Conservation (phyloP, 1,140 invertebrate genomes). For the Bombus superbus region DNA sequence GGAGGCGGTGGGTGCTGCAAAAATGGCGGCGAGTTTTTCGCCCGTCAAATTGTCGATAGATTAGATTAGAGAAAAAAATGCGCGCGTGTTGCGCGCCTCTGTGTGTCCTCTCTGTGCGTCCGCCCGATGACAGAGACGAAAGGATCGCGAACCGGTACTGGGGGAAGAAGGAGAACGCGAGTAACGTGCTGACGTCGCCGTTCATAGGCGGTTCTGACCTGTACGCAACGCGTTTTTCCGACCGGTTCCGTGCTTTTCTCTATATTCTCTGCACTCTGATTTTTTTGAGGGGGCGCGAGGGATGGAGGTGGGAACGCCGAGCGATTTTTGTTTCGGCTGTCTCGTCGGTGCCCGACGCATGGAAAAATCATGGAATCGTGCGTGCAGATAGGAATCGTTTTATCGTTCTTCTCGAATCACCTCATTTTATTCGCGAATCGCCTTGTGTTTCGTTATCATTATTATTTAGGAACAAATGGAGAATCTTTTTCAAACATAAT, state of each 20-base stretch:
- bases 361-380: neutral
- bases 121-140: conserved; percentile 32
- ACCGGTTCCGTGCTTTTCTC: conserved; percentile 56
- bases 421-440: neutral
- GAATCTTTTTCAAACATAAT: neutral
- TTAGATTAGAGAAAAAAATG: conserved; percentile 80
- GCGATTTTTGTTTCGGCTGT: conserved; percentile 55
- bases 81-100: conserved; percentile 48
- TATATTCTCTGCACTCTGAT: conserved; percentile 36
- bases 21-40: conserved; percentile 81
- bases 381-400: neutral
- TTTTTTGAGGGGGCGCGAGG: conserved; percentile 14
- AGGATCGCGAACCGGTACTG: neutral
- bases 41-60: conserved; percentile 82
- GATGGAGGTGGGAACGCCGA: neutral
- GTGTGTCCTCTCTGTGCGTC: conserved; percentile 11
- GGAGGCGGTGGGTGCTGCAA: conserved; percentile 57
- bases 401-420: neutral
- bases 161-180: conserved; percentile 46
- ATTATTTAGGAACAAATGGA: neutral
- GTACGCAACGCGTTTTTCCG: conserved; percentile 64
- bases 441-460: neutral
- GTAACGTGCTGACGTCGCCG: conserved; percentile 58
- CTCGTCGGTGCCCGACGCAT: conserved; percentile 5
- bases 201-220: conserved; percentile 59